A percentile compares a stretch with the other conserved stretches of the same genome.
phyloP scores from a whole-genome alignment of 1,140 invertebrate species.

The Spodoptera frugiperda region DNA sequence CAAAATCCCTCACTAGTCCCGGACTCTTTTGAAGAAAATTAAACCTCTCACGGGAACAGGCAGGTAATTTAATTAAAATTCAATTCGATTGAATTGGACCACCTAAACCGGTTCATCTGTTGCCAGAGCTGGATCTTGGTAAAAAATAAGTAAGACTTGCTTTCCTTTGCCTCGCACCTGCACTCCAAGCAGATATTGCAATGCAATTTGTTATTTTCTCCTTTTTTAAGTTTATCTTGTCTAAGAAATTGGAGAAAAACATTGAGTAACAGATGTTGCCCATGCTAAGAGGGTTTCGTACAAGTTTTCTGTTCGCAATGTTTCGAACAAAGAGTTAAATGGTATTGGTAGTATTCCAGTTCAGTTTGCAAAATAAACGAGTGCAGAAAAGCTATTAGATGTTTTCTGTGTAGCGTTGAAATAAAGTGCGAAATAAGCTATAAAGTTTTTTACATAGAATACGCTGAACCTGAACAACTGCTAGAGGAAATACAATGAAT shows the following conservation, averaged over 20 bases:
- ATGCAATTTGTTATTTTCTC: neutral
- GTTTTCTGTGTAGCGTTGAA: neutral
- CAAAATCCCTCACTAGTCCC: constrained; percentile 45
- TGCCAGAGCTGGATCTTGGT: constrained; percentile 42
- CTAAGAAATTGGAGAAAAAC: constrained; percentile 24
- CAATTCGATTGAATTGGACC: constrained; percentile 59
- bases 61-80: constrained; percentile 63
- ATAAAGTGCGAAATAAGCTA: neutral
- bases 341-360: constrained; percentile 5
- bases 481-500: too few relatives aligned
- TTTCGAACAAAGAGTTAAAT: constrained; percentile 1
- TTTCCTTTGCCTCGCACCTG: neutral
- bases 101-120: constrained; percentile 56
- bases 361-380: neutral
- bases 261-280: constrained; percentile 18
- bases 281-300: constrained; percentile 1
- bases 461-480: too few relatives aligned
- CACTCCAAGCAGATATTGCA: neutral
- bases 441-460: too few relatives aligned
- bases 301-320: neutral
- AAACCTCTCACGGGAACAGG: constrained; percentile 44
- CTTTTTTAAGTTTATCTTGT: constrained; percentile 21
- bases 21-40: constrained; percentile 50
- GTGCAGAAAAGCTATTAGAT: neutral
- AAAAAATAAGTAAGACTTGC: neutral